Conservation (phyloP, 1,140 invertebrate species). For the Nephotettix cincticeps region DNA sequence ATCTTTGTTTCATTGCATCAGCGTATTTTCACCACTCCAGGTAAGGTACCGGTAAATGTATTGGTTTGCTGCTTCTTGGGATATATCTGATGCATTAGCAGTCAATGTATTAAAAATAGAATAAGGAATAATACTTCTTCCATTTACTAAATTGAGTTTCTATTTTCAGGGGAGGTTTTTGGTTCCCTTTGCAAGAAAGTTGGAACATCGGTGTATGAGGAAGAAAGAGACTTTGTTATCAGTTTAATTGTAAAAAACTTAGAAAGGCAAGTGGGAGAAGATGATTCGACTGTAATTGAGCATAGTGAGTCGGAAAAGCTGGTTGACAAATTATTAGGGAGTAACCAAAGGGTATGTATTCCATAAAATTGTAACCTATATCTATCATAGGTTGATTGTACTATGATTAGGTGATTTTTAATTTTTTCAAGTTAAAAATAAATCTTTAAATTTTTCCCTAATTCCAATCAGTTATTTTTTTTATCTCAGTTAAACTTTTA, state of each 20-base stretch:
- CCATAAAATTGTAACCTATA: too few relatives aligned
- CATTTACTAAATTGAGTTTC: not conserved
- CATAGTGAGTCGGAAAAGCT: conserved; percentile 42
- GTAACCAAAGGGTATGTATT: conserved; percentile 35
- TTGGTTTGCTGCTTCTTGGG: not conserved
- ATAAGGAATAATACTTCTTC: not conserved
- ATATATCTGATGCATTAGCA: not conserved
- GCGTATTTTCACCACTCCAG: too few relatives aligned
- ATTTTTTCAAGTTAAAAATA: too few relatives aligned
- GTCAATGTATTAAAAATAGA: too few relatives aligned
- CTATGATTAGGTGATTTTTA: too few relatives aligned
- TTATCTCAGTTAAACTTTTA: too few relatives aligned
- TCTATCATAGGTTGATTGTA: too few relatives aligned
- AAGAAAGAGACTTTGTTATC: conserved; percentile 45
- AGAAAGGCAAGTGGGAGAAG: conserved; percentile 46
- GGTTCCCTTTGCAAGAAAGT: conserved; percentile 48
- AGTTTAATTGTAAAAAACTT: conserved; percentile 49
- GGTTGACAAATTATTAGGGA: conserved; percentile 42
- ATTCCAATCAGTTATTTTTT: too few relatives aligned
- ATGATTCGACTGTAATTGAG: conserved; percentile 39
- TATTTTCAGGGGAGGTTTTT: conserved; percentile 46
- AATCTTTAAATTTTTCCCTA: too few relatives aligned
- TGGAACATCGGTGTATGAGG: conserved; percentile 47
- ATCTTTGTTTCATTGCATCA: too few relatives aligned
- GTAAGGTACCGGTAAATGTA: too few relatives aligned